Evolutionary conservation across 2,113 vertebrate genomes (phyloP).

Genomic region (Forbesichthys papilliferus): DNA sequence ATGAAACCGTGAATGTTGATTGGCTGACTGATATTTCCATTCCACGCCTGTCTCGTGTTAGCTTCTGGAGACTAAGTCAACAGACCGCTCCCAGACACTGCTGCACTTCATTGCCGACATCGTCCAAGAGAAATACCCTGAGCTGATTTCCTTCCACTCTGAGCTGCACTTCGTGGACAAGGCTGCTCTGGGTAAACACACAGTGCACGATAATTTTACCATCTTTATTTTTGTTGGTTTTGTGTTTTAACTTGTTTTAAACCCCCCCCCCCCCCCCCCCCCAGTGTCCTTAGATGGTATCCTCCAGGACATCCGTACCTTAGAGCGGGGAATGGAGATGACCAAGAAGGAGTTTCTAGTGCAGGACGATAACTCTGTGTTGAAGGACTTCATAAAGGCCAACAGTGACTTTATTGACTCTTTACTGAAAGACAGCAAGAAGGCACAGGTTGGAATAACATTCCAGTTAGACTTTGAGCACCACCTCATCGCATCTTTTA

Average conservation of each 20-base stretch:
- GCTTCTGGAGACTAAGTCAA: conserved; percentile 97
- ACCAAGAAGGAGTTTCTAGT: conserved; percentile 90
- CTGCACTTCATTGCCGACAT: conserved; percentile 90
- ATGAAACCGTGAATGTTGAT: not conserved
- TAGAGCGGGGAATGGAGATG: conserved; percentile 92
- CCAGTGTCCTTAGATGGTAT: conserved; percentile 90
- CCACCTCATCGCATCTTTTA: not conserved
- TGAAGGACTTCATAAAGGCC: conserved; percentile 90
- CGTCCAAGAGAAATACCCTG: conserved; percentile 87
- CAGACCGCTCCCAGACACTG: conserved; percentile 91
- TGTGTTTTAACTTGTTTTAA: too few relatives aligned
- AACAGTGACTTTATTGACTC: conserved; percentile 83
- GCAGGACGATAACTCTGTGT: conserved; percentile 84
- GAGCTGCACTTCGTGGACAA: conserved; percentile 96
- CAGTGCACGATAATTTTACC: not conserved
- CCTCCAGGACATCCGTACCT: conserved; percentile 82
- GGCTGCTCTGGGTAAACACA: conserved; percentile 85
- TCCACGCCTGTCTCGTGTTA: conserved; percentile 51
- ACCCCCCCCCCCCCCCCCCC: too few relatives aligned
- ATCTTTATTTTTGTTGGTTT: not conserved
- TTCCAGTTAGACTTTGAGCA: not conserved
- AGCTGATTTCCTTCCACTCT: conserved; percentile 83
- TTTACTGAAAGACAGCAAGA: conserved; percentile 88
- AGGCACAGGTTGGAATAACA: conserved; percentile 81
- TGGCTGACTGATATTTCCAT: not conserved